Evolutionary conservation across 1,140 invertebrate genomes (phyloP).

Genomic region (Littorina saxatilis): DNA sequence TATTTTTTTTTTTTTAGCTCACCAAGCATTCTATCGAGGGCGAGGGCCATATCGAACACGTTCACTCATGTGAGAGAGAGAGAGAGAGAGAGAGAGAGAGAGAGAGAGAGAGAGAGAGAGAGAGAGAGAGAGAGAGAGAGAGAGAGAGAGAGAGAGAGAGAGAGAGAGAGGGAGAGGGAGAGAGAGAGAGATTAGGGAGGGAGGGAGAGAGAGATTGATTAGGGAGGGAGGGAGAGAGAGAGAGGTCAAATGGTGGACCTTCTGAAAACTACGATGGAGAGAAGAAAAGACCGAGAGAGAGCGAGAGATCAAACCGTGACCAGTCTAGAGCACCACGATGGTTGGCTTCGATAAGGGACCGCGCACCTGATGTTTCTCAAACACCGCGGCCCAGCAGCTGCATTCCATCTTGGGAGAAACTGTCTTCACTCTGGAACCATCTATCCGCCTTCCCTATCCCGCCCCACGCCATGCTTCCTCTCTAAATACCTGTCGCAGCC

Average conservation of each 20-base stretch:
- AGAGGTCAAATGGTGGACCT: neutral
- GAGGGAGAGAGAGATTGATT: neutral
- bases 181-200: neutral
- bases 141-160: slow-evolving; percentile 9
- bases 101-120: slow-evolving; percentile 15
- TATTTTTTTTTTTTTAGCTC: too few relatives aligned
- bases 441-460: neutral
- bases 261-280: too few relatives aligned
- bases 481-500: neutral
- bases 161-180: slow-evolving; percentile 1
- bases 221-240: neutral
- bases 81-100: neutral
- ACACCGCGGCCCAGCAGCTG: neutral
- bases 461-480: neutral
- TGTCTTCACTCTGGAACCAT: neutral
- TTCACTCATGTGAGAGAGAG: too few relatives aligned
- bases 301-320: neutral
- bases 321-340: neutral
- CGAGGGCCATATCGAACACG: too few relatives aligned
- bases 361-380: too few relatives aligned
- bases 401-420: too few relatives aligned
- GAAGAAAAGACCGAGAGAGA: neutral
- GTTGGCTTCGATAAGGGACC: too few relatives aligned
- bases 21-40: too few relatives aligned
- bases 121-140: slow-evolving; percentile 15